Evolutionary conservation across 2,888 invertebrate species (phyloP), one percentile per base, ranked within the genome.

Genomic region (Morpho achilles): DNA sequence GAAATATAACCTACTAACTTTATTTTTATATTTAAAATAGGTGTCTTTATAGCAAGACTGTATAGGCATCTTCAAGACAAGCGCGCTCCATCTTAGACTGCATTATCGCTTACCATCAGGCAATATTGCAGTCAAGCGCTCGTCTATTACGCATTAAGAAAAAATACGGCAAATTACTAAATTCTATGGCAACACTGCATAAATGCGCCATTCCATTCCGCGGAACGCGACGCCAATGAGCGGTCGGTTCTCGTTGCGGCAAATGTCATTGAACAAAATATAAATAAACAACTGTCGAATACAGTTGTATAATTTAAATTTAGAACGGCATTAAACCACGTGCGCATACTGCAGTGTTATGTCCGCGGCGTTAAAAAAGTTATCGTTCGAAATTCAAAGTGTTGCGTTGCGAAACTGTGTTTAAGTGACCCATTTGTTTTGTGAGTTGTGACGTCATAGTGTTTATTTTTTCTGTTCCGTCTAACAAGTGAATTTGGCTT

Each of bases 181-280:
- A 16, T 10, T 22, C 10, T 55, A 43, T 75, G 74, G 80, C 78
- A 84, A 72, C 80, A 71, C 74, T 55, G 48, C 8, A 58, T 41
- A 73, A 77, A 79, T 85, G 82, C 84, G 84, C 84, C 84, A 84
- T 80, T 83, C 76, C 79, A 76, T 56, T 58, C 56, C 60, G 59
- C 79, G 75, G 56, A 58, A 49, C 60, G 58, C 54, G 55, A 74
- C 76, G 76, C 75, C 70, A 70, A 67, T 44, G 69, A 66, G 70
- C 60, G 64, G 60, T 64, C 65, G 65, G 61, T 43, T 56, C 60
- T 54, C 51, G 50, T 65, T 53, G 66, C 72, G 69, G 66, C 55
- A 64, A 67, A 68, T 56, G 62, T 66, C 68, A 73, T 73, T 74
- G 75, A 75, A 79, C 76, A 74, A 79, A 68, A 69, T 50, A 79